These are phyloP conservation scores for Frieseomelitta varia DNA, from an alignment of 1,140 invertebrate species.

Conservation along the genomic window DNA sequence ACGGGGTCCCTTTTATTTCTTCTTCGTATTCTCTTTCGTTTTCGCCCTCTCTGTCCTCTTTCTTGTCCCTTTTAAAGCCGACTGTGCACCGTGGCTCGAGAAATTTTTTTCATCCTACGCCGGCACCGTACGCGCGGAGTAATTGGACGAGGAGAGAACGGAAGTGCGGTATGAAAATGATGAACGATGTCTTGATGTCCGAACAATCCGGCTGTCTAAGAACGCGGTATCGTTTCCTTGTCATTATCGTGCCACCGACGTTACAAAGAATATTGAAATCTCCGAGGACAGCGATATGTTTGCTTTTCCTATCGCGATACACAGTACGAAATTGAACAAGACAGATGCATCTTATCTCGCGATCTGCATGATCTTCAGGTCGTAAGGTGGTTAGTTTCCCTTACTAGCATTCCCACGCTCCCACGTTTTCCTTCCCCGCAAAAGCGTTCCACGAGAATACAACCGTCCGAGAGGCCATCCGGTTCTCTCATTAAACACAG, in stretches of 20 bases:
- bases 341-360: no score
- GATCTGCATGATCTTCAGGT: no score
- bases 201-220: background rate
- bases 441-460: background rate
- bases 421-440: no score
- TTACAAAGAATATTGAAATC: slow-evolving; percentile 7
- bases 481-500: background rate
- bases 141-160: slow-evolving; percentile 33
- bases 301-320: background rate
- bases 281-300: background rate
- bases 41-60: background rate
- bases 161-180: slow-evolving; percentile 33
- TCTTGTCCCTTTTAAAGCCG: background rate
- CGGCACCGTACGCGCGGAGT: background rate
- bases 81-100: no score
- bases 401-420: no score
- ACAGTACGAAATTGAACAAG: background rate
- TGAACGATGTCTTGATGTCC: slow-evolving; percentile 22
- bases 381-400: background rate
- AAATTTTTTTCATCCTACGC: slow-evolving; percentile 4
- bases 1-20: background rate
- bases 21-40: background rate
- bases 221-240: background rate
- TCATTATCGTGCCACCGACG: slow-evolving; percentile 6
- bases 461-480: background rate